A percentile compares a stretch with the other conserved stretches of the same genome.
Evolutionary conservation across 2,113 vertebrate genomes (phyloP).

Genomic region (Ammodramus savannarum): DNA sequence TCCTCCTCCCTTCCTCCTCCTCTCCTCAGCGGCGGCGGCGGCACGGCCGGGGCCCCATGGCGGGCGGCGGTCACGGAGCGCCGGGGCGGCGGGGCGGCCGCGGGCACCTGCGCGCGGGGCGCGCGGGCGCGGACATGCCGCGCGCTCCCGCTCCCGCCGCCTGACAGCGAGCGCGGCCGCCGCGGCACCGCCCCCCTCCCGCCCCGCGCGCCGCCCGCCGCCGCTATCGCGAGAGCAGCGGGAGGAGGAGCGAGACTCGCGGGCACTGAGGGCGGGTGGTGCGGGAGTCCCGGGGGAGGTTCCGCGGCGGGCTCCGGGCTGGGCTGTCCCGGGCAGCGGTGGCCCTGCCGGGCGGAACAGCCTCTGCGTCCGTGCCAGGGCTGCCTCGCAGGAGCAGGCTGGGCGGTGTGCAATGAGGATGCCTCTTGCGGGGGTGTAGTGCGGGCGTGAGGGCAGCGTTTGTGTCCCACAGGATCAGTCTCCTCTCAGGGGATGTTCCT

Average conservation of each 20-base stretch:
- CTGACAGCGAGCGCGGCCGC: too few relatives aligned
- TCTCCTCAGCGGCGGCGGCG: too few relatives aligned
- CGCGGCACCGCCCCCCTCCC: too few relatives aligned
- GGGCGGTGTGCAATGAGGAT: fast-evolving
- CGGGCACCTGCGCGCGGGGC: too few relatives aligned
- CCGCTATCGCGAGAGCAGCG: conserved; percentile 1
- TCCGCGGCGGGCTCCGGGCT: fast-evolving
- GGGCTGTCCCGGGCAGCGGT: too few relatives aligned
- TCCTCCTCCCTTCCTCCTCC: too few relatives aligned
- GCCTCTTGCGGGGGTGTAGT: fast-evolving
- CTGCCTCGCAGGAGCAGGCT: too few relatives aligned
- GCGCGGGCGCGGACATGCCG: too few relatives aligned
- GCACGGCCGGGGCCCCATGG: too few relatives aligned
- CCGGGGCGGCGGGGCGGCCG: too few relatives aligned
- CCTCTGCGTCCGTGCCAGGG: fast-evolving
- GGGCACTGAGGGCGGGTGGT: not conserved
- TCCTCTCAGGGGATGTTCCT: not conserved
- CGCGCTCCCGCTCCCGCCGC: too few relatives aligned
- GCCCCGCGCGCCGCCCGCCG: not conserved
- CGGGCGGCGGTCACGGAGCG: too few relatives aligned
- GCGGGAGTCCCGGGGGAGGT: fast-evolving
- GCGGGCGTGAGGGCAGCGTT: fast-evolving
- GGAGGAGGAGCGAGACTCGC: not conserved
- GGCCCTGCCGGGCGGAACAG: fast-evolving
- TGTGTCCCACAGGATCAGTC: not conserved